A percentile compares a stretch with the other conserved stretches of the same genome.
phyloP scores from a whole-genome alignment of 2,797 vertebrate genomes.

The Pipistrellus nathusii region DNA sequence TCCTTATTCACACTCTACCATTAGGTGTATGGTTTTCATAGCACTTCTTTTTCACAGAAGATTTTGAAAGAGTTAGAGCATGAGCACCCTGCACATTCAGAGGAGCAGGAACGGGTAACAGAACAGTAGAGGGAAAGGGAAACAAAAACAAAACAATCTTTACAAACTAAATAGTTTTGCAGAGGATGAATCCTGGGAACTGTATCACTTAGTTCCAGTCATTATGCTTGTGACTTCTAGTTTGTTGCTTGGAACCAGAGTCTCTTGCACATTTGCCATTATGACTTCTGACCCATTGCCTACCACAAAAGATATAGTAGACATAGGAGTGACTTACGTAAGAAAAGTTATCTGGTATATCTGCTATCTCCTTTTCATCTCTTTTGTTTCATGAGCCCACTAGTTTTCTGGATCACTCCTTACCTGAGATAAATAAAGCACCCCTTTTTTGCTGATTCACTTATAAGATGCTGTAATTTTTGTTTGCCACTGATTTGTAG shows the following conservation, averaged over 20 bases:
- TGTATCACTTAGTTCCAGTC: not conserved
- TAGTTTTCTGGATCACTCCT: slow-evolving; percentile 35
- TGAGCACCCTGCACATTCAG: not conserved
- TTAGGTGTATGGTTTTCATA: not conserved
- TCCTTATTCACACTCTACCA: not conserved
- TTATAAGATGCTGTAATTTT: slow-evolving; percentile 30
- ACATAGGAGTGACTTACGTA: not conserved
- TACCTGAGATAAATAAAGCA: slow-evolving; percentile 20
- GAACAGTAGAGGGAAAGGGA: not conserved
- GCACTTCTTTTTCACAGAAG: not conserved
- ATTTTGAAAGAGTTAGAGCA: not conserved
- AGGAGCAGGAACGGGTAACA: not conserved
- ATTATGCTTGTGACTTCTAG: slow-evolving; percentile 43
- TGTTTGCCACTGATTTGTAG: not conserved
- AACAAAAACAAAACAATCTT: not conserved
- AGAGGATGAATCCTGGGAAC: slow-evolving; percentile 27
- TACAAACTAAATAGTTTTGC: slow-evolving; percentile 30
- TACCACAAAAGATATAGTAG: slow-evolving; percentile 23
- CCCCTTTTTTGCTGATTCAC: not conserved
- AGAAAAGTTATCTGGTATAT: not conserved
- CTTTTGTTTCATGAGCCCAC: not conserved
- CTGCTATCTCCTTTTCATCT: slow-evolving; percentile 20
- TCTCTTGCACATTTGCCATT: slow-evolving; percentile 36
- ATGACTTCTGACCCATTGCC: slow-evolving; percentile 15
- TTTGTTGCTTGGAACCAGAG: slow-evolving; percentile 26